Evolutionary conservation across 2,797 vertebrate species (phyloP), one percentile per base, ranked within the genome.

Genomic region (Bryconaethiops microstoma): DNA sequence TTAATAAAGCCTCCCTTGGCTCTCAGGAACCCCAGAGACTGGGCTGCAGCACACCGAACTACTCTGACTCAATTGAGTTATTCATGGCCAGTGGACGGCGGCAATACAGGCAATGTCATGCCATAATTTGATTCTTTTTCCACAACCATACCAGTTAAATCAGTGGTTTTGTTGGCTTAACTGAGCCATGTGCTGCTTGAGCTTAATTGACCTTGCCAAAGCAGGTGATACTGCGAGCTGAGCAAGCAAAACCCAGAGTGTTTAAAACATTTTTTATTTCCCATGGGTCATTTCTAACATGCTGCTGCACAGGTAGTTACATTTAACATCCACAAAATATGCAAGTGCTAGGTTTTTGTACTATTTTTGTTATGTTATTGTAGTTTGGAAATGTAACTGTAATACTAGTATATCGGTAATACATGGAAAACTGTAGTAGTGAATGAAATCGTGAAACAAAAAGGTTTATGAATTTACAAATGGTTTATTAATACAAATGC

Each of bases 131-230:
- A 84, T 82, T 84, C 76, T 2, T 65, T 86, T 86, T 86, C 76
- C 79, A 83, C 81, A 83, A 71, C 77, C 67, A 81, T 75, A 81
- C 63, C 16, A 10, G 50, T 72, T 35, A 82, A 80, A 86, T 85
- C 78, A 48, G 77, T 80, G 75, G 45, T 83, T 73, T 50, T 76
- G 72, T 73, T 78, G 64, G 71, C 48, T 70, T 74, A 76, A 85
- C 59, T 83, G 83, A 78, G 54, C 77, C 57, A 77, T 81, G 62
- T 19, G 21, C 19, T 21, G 67, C 23, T 74, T 14, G 29, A 59
- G 76, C 62, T 83, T 86, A 88, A 90, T 85, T 91, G 90, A 92
- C 89, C 92, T 92, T 91, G 88, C 86, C 35, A 82, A 90, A 86
- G 81, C 72, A 85, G 69, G 78, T 76, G 71, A 81, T 70, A 48